phyloP scores from a whole-genome alignment of 2,888 invertebrate species.

The Drosophila cracens region DNA sequence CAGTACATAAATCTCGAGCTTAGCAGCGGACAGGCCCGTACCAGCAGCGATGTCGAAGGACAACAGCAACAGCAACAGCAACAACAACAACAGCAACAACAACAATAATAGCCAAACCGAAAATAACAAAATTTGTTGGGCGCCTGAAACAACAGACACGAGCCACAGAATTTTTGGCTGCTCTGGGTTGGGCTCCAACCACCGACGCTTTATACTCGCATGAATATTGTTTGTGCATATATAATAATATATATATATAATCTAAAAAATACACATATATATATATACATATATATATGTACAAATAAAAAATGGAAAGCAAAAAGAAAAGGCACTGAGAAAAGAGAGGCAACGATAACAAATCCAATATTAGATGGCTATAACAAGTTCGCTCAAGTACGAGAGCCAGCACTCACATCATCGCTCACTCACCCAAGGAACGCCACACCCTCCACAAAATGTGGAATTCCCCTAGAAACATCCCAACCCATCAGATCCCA shows the following conservation, averaged over 20 bases:
- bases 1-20: conserved; percentile 77
- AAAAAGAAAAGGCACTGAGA: conserved; percentile 26
- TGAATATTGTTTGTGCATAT: conserved; percentile 70
- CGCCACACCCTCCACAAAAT: neutral
- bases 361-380: conserved; percentile 76
- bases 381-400: conserved; percentile 67
- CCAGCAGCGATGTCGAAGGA: conserved; percentile 17
- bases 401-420: conserved; percentile 18
- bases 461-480: neutral
- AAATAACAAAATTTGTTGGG: conserved; percentile 43
- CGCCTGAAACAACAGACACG: conserved; percentile 74
- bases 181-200: conserved; percentile 7
- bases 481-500: neutral
- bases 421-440: neutral
- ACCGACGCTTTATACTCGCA: conserved; percentile 40
- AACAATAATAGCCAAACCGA: conserved; percentile 24
- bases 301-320: conserved; percentile 46
- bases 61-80: conserved; percentile 33
- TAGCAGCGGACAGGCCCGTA: conserved; percentile 61
- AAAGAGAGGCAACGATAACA: conserved; percentile 73
- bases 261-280: neutral
- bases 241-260: conserved; percentile 12
- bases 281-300: neutral
- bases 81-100: conserved; percentile 25
- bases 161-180: conserved; percentile 53